Percentiles rank a stretch among this genome's conserved stretches.
Evolutionary conservation across 2,797 vertebrate species (phyloP).

Genomic region (Borostomias antarcticus): DNA sequence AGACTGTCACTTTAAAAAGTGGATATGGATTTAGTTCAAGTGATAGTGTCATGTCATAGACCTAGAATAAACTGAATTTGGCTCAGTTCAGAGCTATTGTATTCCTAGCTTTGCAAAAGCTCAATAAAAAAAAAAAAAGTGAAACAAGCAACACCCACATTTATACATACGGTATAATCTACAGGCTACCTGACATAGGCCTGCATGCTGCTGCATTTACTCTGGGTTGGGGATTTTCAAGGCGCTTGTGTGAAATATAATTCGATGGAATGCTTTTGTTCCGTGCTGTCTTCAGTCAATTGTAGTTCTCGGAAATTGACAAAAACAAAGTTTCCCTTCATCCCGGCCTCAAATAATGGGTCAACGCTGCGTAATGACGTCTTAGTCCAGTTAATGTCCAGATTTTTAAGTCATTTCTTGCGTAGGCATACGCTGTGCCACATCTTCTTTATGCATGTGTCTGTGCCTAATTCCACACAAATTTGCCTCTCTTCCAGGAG

Average conservation of each 20-base stretch:
- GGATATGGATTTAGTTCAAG: constrained; percentile 48
- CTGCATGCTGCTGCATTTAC: not conserved
- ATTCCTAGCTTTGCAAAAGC: too few relatives aligned
- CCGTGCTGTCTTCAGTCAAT: not conserved
- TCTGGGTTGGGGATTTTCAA: not conserved
- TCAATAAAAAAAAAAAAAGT: not conserved
- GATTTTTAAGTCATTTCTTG: too few relatives aligned
- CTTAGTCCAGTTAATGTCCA: not conserved
- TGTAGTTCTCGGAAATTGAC: not conserved
- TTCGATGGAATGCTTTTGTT: not conserved
- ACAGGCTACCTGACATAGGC: not conserved
- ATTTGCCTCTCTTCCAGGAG: constrained; percentile 75
- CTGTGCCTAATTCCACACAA: constrained; percentile 12
- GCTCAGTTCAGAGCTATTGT: constrained; percentile 2
- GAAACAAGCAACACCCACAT: too few relatives aligned
- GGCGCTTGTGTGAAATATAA: not conserved
- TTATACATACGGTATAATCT: too few relatives aligned
- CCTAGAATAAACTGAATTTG: constrained; percentile 55
- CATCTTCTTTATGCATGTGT: constrained; percentile 11
- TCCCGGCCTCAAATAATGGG: not conserved
- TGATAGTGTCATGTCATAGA: constrained; percentile 54
- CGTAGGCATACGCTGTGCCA: not conserved
- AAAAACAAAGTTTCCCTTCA: not conserved
- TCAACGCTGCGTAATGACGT: not conserved
- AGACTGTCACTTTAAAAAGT: constrained; percentile 68